Conservation (phyloP, 1,140 invertebrate species). For the Papilio xuthus region DNA sequence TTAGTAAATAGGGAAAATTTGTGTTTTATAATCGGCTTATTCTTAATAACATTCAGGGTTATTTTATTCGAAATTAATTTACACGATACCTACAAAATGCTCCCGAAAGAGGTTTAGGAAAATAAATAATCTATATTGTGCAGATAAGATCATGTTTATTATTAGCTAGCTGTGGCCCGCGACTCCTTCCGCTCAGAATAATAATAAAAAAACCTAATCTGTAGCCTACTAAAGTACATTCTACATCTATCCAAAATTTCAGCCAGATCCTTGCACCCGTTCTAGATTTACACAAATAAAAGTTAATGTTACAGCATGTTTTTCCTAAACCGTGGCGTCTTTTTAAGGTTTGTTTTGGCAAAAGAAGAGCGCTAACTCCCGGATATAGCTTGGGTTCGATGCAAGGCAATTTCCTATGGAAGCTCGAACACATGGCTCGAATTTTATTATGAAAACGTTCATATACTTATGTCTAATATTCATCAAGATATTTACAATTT, state of each 20-base stretch:
- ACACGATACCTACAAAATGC: conserved; percentile 3
- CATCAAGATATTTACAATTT: neutral
- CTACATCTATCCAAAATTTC: too few relatives aligned
- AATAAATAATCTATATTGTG: neutral
- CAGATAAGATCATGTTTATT: neutral
- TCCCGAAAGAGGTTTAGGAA: neutral
- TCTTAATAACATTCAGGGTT: conserved; percentile 15
- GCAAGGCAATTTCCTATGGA: conserved; percentile 13
- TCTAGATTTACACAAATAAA: too few relatives aligned
- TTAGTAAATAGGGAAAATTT: conserved; percentile 23
- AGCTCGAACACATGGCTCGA: neutral
- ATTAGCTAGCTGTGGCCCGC: too few relatives aligned
- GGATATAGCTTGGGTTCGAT: neutral
- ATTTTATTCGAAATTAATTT: conserved; percentile 24
- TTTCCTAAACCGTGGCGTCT: neutral
- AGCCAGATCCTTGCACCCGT: too few relatives aligned
- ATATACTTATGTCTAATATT: neutral
- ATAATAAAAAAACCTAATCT: too few relatives aligned
- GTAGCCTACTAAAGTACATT: too few relatives aligned
- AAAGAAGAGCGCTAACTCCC: neutral
- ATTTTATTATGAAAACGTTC: neutral
- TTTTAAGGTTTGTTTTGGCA: neutral
- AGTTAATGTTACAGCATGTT: neutral
- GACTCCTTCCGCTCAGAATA: too few relatives aligned
- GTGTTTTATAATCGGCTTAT: conserved; percentile 25